Conservation (phyloP, 2,113 vertebrate species). For the Aplodontia rufa region DNA sequence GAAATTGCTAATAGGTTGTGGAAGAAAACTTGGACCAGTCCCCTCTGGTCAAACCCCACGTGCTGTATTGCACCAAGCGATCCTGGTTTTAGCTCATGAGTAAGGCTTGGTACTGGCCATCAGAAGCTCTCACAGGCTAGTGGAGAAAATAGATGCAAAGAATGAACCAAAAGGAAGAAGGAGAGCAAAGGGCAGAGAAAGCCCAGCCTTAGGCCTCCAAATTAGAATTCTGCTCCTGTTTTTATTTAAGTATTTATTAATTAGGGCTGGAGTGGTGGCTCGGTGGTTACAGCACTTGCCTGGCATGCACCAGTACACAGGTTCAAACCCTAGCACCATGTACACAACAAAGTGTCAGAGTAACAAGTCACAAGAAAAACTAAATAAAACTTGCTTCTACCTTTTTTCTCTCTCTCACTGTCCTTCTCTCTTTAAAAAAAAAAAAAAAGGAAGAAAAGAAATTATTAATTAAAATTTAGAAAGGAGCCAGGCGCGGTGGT, state of each 20-base stretch:
- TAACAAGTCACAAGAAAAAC: too few relatives aligned
- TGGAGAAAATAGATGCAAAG: neutral
- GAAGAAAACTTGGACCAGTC: neutral
- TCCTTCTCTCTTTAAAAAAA: too few relatives aligned
- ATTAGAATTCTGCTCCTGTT: neutral
- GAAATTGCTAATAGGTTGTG: neutral
- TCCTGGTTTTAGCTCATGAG: neutral
- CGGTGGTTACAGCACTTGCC: too few relatives aligned
- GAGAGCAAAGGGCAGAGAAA: neutral
- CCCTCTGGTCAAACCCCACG: neutral
- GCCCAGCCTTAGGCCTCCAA: neutral
- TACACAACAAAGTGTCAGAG: too few relatives aligned
- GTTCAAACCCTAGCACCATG: too few relatives aligned
- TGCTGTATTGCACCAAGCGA: neutral
- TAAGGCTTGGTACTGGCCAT: neutral
- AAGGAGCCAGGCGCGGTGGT: too few relatives aligned
- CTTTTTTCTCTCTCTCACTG: too few relatives aligned
- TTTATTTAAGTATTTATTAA: slow-evolving; percentile 36
- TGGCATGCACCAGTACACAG: too few relatives aligned
- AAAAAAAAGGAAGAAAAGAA: too few relatives aligned
- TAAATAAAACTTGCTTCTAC: too few relatives aligned
- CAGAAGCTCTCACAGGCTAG: neutral
- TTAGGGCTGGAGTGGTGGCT: too few relatives aligned
- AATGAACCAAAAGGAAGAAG: neutral
- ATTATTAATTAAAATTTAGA: too few relatives aligned